Evolutionary conservation across 2,888 invertebrate genomes (phyloP), one percentile per base, ranked within the genome.

Genomic region (Cataglyphis cursor): DNA sequence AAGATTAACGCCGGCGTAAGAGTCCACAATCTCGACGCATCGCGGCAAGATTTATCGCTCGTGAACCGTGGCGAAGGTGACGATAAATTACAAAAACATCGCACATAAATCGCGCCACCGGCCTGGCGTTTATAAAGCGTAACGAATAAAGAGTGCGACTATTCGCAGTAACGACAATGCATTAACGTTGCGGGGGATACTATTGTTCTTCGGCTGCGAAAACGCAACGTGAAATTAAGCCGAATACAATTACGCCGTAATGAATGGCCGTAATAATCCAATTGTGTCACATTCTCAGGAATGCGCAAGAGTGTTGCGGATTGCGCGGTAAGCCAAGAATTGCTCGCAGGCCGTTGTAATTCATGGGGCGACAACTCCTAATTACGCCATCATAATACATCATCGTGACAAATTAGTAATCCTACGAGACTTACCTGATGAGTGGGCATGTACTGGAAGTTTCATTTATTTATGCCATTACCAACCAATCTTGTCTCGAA

Each of bases 361-460:
- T 90, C 90, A 90, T 85, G 89, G 82, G 90, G 83, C 88, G 89
- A 90, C 88, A 90, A 90, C 90, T 90, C 88, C 90, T 90, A 90
- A 90, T 90, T 90, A 89, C 89, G 75, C 87, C 88, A 86, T 89
- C 89, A 75, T 88, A 81, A 90, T 90, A 84, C 88, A 89, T 90
- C 90, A 90, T 86, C 82, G 81, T 90, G 90, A 90, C 89, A 88
- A 90, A 90, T 90, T 90, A 90, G 88, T 86, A 86, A 90, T 89
- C 82, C 81, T 65, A 44, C 35, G 83, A 59, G 89, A 89, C 85
- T 80, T 78, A 62, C 59, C 81, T 85, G 89, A 86, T 85, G 88
- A 81, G 75, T 18, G 31, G 70, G 65, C 83, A 48, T 28, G 80
- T 65, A 76, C 31, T 61, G 54, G 62, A 28, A 72, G 75, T 85